Percentiles rank a stretch among this genome's conserved stretches.
phyloP scores from a whole-genome alignment of 2,797 vertebrate species.

The Malacoraja senta region DNA sequence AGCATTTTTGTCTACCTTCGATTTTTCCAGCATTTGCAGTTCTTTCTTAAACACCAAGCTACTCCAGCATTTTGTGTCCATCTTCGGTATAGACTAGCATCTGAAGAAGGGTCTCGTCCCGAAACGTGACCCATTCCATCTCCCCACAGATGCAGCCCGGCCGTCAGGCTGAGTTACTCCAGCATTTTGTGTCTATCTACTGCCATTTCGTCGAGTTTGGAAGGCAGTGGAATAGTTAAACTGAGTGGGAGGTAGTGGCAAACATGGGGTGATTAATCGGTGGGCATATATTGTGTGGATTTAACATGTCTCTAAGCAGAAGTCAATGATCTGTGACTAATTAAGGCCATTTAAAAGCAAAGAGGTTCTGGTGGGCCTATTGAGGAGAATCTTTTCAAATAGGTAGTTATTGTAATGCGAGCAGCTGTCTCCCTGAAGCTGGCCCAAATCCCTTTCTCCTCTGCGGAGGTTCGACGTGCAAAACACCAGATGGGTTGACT shows the following conservation, averaged over 20 bases:
- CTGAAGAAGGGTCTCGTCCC: too few species aligned
- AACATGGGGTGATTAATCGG: constrained; percentile 8
- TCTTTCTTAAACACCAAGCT: too few species aligned
- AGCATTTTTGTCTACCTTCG: too few species aligned
- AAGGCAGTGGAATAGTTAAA: background rate
- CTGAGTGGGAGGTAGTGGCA: background rate
- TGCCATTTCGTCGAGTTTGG: background rate
- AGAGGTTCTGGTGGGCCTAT: constrained; percentile 28
- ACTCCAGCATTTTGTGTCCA: too few species aligned
- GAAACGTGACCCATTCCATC: too few species aligned
- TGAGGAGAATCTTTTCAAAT: constrained; percentile 3
- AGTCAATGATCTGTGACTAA: constrained; percentile 38
- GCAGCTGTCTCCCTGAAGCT: constrained; percentile 15
- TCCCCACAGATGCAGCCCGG: too few species aligned
- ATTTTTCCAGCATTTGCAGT: too few species aligned
- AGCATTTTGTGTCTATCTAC: too few species aligned
- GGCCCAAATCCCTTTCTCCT: constrained; percentile 15
- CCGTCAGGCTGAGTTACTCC: too few species aligned
- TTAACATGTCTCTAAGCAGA: constrained; percentile 37
- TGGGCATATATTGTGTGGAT: background rate
- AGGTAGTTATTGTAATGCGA: constrained; percentile 16
- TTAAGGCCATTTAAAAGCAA: constrained; percentile 11
- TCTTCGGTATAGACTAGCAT: too few species aligned
- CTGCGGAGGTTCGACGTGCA: background rate
- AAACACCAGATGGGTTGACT: constrained; percentile 11